phyloP scores from a whole-genome alignment of 2,888 invertebrate species.

The Hanleya hanleyi region DNA sequence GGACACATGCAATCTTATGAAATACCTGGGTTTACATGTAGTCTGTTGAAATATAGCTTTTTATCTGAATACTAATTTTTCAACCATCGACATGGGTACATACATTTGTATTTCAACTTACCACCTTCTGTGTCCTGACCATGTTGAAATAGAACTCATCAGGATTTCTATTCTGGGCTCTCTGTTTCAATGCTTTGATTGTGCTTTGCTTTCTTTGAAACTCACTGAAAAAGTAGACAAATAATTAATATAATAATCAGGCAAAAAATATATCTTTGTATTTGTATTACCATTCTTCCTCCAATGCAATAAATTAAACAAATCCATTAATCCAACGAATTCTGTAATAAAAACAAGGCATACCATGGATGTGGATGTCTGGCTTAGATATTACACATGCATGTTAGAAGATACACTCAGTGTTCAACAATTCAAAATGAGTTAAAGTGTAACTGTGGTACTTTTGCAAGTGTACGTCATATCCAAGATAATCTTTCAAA shows the following conservation, averaged over 20 bases:
- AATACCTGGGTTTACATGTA: neutral
- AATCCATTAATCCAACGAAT: too few species aligned
- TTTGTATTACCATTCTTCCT: too few species aligned
- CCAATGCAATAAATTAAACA: too few species aligned
- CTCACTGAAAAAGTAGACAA: constrained; percentile 78
- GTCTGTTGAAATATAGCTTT: neutral
- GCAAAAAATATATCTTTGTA: neutral
- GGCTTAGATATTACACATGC: too few species aligned
- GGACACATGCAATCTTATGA: neutral
- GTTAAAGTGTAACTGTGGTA: too few species aligned
- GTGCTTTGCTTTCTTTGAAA: constrained; percentile 88
- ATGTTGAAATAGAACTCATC: constrained; percentile 94
- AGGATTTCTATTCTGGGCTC: constrained; percentile 93
- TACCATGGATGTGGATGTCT: too few species aligned
- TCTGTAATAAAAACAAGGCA: too few species aligned
- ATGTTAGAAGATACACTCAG: too few species aligned
- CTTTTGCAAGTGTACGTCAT: too few species aligned
- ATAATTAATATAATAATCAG: neutral
- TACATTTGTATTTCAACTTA: constrained; percentile 32
- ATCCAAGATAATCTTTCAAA: too few species aligned
- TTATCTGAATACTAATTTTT: neutral
- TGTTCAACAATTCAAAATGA: too few species aligned
- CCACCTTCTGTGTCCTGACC: constrained; percentile 63
- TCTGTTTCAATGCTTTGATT: constrained; percentile 85
- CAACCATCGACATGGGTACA: too few species aligned